Conservation (phyloP, 2,888 invertebrate species). For the Rhynchonema sp. region DNA sequence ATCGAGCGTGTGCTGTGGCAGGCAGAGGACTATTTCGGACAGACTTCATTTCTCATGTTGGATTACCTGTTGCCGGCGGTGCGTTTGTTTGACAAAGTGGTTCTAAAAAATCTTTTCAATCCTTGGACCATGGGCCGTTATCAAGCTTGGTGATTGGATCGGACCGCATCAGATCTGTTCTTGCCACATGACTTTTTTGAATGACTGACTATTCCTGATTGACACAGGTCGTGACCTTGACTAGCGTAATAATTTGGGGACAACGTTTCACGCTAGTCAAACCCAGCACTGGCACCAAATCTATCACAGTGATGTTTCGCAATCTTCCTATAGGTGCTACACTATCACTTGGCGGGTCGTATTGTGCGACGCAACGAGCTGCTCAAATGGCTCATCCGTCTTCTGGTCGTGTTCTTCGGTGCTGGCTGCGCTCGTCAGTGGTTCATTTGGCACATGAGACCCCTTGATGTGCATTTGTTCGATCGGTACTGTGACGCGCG, state of each 20-base stretch:
- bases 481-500: neutral
- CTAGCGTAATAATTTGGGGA: too few species aligned
- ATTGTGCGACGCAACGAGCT: neutral
- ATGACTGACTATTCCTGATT: too few species aligned
- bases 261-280: too few species aligned
- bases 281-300: too few species aligned
- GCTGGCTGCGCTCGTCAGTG: neutral
- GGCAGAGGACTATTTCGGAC: neutral
- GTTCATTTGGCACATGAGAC: neutral
- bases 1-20: neutral
- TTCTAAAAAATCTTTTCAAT: too few species aligned
- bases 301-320: too few species aligned
- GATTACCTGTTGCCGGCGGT: neutral
- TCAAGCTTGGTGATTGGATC: too few species aligned
- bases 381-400: neutral
- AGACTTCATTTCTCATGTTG: neutral
- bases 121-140: too few species aligned
- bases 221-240: too few species aligned
- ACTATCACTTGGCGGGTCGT: too few species aligned
- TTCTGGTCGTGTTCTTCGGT: neutral
- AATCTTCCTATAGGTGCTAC: too few species aligned
- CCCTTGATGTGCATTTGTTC: neutral
- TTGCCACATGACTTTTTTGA: neutral
- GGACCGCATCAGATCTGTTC: neutral
- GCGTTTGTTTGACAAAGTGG: neutral